Percentiles rank a stretch among this genome's conserved stretches.
phyloP scores from a whole-genome alignment of 2,797 vertebrate genomes.

The Oreochromis grahami region DNA sequence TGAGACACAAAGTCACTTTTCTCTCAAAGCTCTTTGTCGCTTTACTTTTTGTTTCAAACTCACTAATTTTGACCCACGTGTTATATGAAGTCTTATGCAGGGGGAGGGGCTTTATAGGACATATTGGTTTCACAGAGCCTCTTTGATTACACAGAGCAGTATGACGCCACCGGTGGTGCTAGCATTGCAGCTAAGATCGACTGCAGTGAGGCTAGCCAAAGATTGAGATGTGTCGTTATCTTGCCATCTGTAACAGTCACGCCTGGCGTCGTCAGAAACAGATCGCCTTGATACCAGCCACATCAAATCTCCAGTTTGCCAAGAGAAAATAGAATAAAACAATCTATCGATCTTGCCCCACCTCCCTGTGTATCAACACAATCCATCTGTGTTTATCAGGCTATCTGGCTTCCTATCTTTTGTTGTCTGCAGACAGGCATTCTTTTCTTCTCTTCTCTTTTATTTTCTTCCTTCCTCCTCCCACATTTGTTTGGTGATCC shows the following conservation, averaged over 20 bases:
- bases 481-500: slow-evolving; percentile 80
- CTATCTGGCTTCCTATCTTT: slow-evolving; percentile 74
- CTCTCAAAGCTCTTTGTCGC: neutral
- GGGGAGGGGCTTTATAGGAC: neutral
- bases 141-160: neutral
- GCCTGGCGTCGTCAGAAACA: slow-evolving; percentile 59
- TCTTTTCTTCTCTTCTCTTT: slow-evolving; percentile 56
- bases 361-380: slow-evolving; percentile 71
- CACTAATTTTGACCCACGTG: neutral
- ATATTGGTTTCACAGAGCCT: neutral
- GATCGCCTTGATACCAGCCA: slow-evolving; percentile 64
- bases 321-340: slow-evolving; percentile 76
- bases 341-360: slow-evolving; percentile 76
- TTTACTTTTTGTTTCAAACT: neutral
- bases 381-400: slow-evolving; percentile 82
- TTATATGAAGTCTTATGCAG: neutral
- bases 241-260: slow-evolving; percentile 67
- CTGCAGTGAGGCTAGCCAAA: slow-evolving; percentile 32
- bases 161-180: slow-evolving; percentile 7
- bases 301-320: slow-evolving; percentile 75
- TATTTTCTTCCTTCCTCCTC: slow-evolving; percentile 69
- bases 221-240: slow-evolving; percentile 71
- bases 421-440: slow-evolving; percentile 66
- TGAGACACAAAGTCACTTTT: neutral
- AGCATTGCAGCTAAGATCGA: slow-evolving; percentile 20